Base-by-base conservation (phyloP, 23 tunicate species). In the Aplidium turbinatum region DNA sequence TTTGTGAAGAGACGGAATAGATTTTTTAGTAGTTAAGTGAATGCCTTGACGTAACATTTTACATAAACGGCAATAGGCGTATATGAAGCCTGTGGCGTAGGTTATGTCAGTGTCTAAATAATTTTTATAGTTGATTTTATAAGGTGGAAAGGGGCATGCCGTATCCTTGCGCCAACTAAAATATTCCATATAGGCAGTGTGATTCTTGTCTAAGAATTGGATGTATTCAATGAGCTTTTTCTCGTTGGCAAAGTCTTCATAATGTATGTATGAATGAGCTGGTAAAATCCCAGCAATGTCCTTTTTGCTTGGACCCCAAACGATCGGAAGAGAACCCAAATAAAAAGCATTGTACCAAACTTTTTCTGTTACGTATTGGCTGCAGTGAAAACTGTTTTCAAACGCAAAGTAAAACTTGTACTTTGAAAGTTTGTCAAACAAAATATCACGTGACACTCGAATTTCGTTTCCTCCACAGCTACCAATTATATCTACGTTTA, bases 381-480 rank as follows among this genome's bases (percentile, higher is more conserved):
- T 77, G 47, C 82, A 77, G 29, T 63, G 74, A 31, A 38, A 77
- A 0, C 67, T 35, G 31, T 81, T 81, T 57, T 81, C 86, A 57
- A 72, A 81, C 2, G 86, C 80, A 35, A 81, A 58, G 60, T 81
- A 81, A 72, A 81, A 81, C 71, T 73, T 81, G 33, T 74, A 74
- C 20, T 57, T 33, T 3, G 76, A 70, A 31, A 70, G 38, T 35
- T 26, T 38, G 19, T 4, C 26, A 21, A 11, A 65, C 36, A 65
- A 38, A 6, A 36, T 29, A 3, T 35, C 5, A 65, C 5, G 23
- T 35, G 50, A 21, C 30, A 65, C 4, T 18, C 24, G 27, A 3
- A 3, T 38, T 38, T 18, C 28, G 18, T 11, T 21, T 4, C 31
- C 6, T 4, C 33, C 72, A 65, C 72, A 65, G 11, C 22, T 38